A percentile compares a stretch with the other conserved stretches of the same genome.
These are phyloP conservation scores for Yoshiicerus persimilis DNA, from an alignment of 1,140 invertebrate genomes.

Conservation along the genomic window DNA sequence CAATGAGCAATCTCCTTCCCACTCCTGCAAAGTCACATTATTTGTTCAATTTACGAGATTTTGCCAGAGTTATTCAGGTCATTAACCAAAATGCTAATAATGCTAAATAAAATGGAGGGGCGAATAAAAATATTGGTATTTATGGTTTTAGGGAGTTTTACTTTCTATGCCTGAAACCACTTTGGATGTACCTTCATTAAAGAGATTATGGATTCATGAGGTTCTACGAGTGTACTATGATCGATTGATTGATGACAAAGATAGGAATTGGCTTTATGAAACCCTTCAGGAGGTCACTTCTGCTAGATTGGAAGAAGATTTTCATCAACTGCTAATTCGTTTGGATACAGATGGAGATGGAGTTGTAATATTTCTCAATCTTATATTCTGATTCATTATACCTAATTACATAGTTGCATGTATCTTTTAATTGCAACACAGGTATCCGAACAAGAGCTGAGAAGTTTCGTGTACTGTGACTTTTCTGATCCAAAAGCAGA, in stretches of 20 bases:
- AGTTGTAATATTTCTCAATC: slow-evolving; percentile 50
- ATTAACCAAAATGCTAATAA: too few species aligned
- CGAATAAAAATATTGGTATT: too few species aligned
- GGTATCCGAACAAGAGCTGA: slow-evolving; percentile 76
- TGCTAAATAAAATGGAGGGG: too few species aligned
- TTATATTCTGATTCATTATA: too few species aligned
- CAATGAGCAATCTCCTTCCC: slow-evolving; percentile 78
- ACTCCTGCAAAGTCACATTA: slow-evolving; percentile 66
- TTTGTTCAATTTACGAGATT: slow-evolving; percentile 92
- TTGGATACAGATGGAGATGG: slow-evolving; percentile 58
- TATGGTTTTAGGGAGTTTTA: slow-evolving; percentile 73
- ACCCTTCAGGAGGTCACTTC: slow-evolving; percentile 55
- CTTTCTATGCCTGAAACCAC: slow-evolving; percentile 90
- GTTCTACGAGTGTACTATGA: slow-evolving; percentile 87
- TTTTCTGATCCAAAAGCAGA: slow-evolving; percentile 93
- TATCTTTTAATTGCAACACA: too few species aligned
- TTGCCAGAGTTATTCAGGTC: slow-evolving; percentile 86
- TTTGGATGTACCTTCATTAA: slow-evolving; percentile 82
- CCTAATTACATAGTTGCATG: too few species aligned
- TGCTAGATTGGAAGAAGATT: slow-evolving; percentile 58
- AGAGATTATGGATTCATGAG: slow-evolving; percentile 93
- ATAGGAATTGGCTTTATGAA: slow-evolving; percentile 79
- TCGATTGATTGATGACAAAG: slow-evolving; percentile 78
- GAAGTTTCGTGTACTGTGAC: slow-evolving; percentile 90
- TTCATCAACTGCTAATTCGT: slow-evolving; percentile 60